These are phyloP conservation scores for Sinocyclocheilus grahami DNA, from an alignment of 2,113 vertebrate species.

Conservation along the genomic window DNA sequence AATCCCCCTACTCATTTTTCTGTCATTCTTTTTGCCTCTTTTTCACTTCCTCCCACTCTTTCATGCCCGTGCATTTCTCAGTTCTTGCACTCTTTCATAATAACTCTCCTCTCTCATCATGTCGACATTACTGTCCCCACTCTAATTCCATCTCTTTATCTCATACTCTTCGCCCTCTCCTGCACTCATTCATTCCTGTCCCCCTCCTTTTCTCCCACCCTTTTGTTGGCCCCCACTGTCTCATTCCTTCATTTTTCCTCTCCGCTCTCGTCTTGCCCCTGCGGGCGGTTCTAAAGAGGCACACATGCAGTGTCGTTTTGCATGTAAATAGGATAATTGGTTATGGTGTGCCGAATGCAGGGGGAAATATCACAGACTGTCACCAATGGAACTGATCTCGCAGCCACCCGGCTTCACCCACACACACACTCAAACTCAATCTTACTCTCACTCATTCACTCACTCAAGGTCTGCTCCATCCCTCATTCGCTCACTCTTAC, in stretches of 20 bases:
- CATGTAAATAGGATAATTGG: slow-evolving; percentile 72
- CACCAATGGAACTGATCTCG: slow-evolving; percentile 43
- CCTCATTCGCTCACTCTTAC: slow-evolving; percentile 12
- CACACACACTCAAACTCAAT: slow-evolving; percentile 47
- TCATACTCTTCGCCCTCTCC: slow-evolving; percentile 26
- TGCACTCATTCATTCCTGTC: neutral
- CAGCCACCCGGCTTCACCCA: slow-evolving; percentile 30
- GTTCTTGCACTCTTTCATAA: slow-evolving; percentile 1
- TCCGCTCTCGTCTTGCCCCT: slow-evolving; percentile 29
- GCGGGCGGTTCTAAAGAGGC: slow-evolving; percentile 41
- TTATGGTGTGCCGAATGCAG: slow-evolving; percentile 55
- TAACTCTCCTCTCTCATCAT: slow-evolving; percentile 8
- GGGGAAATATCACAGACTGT: slow-evolving; percentile 27
- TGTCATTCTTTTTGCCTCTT: neutral
- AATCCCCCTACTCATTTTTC: neutral
- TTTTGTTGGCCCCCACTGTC: slow-evolving; percentile 43
- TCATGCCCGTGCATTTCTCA: neutral
- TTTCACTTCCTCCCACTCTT: neutral
- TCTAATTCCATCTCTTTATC: slow-evolving; percentile 32
- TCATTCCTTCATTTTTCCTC: slow-evolving; percentile 44
- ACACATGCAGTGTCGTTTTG: slow-evolving; percentile 60
- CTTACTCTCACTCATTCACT: slow-evolving; percentile 39
- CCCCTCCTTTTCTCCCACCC: slow-evolving; percentile 38
- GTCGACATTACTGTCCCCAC: neutral
- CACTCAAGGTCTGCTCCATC: slow-evolving; percentile 32